Base-by-base conservation (phyloP, 2,888 invertebrate genomes). In the Drosophila helvetica region DNA sequence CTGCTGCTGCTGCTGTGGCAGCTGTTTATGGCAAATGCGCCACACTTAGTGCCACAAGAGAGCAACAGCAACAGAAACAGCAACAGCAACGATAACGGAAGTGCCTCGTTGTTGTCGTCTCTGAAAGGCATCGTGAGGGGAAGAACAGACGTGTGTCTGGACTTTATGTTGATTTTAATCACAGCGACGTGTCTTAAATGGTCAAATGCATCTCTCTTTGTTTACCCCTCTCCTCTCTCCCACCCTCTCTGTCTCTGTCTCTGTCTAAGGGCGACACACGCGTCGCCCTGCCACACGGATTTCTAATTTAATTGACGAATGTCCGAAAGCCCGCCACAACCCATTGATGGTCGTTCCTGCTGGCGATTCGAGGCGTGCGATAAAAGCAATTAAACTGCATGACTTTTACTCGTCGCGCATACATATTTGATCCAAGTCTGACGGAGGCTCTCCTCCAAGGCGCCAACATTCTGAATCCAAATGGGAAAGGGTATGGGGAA, bases 301-400 rank as follows among this genome's bases (percentile, higher is more conserved):
- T 76, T 75, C 76, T 64, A 70, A 64, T 71, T 75, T 69, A 75
- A 74, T 74, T 75, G 74, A 74, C 60, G 38, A 60, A 47, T 50
- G 66, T 42, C 25, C 54, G 33, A 25, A 48, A 56, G 27, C 27
- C 60, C 60, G 25, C 60, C 27, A 38, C 65, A 48, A 69, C 53
- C 38, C 38, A 38, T 38, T 62, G 62, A 66, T 50, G 68, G 47
- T 42, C 54, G 68, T 52, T 45, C 54, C 67, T 33, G 53, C 33
- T 46, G 33, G 17, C 75, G 73, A 74, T 75, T 75, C 52, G 47
- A 74, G 63, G 71, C 71, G 64, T 55, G 71, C 57, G 74, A 74
- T 74, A 74, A 74, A 74, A 75, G 60, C 75, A 74, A 74, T 74
- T 74, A 74, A 74, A 71, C 69, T 70, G 64, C 70, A 71, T 61